Conservation (phyloP, 2,888 invertebrate genomes). For the Cantharis rustica region DNA sequence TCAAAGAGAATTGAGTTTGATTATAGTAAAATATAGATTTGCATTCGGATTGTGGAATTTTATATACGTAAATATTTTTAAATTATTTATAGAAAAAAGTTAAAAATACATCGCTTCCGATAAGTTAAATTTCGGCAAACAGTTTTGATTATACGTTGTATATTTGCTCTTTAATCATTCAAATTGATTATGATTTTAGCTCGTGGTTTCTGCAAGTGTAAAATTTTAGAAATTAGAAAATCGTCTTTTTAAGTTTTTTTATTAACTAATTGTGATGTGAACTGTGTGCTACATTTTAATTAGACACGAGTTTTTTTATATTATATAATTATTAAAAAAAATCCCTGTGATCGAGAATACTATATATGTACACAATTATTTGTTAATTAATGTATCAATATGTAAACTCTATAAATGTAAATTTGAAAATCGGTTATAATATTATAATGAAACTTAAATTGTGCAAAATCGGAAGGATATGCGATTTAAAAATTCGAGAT, state of each 20-base stretch:
- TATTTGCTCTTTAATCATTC: background rate
- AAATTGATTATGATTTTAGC: background rate
- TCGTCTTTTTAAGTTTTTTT: background rate
- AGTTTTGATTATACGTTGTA: background rate
- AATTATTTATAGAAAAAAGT: no score
- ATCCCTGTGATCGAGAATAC: constrained; percentile 51
- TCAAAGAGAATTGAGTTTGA: background rate
- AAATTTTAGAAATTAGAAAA: background rate
- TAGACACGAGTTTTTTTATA: constrained; percentile 27
- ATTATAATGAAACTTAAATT: constrained; percentile 6
- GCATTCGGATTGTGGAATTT: background rate
- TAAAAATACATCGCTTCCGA: background rate
- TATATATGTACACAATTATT: constrained; percentile 31
- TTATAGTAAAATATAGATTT: background rate
- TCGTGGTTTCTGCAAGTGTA: background rate
- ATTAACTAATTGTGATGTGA: constrained; percentile 1
- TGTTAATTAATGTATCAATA: constrained; percentile 36
- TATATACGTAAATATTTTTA: background rate
- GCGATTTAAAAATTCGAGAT: constrained; percentile 21
- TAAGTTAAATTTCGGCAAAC: background rate
- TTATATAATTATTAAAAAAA: constrained; percentile 39
- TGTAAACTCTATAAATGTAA: constrained; percentile 27
- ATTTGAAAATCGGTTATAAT: constrained; percentile 17
- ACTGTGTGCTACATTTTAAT: constrained; percentile 4
- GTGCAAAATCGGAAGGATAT: constrained; percentile 20